A percentile compares a stretch with the other conserved stretches of the same genome.
Evolutionary conservation across 2,113 vertebrate species (phyloP).

Genomic region (Tachysurus vachellii): DNA sequence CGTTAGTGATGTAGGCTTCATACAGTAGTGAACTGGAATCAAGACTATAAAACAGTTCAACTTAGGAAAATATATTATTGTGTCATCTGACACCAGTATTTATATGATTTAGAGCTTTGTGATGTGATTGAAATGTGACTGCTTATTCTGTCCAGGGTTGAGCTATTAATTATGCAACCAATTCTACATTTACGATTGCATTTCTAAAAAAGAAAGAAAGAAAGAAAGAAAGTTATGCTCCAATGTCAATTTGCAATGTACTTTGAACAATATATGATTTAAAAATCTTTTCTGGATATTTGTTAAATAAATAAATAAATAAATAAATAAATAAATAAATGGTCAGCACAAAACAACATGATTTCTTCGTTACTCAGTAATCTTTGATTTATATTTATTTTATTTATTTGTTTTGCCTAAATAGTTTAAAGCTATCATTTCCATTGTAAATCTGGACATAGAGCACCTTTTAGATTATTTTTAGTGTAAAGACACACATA

Average conservation of each 20-base stretch:
- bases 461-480: neutral
- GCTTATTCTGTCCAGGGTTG: neutral
- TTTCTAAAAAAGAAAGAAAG: neutral
- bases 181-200: neutral
- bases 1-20: neutral
- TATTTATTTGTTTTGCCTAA: neutral
- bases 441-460: neutral
- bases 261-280: too few species aligned
- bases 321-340: neutral
- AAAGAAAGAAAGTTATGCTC: neutral
- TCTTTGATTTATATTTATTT: neutral
- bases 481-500: neutral
- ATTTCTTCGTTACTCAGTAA: neutral
- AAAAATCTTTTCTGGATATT: neutral
- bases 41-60: neutral
- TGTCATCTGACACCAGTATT: neutral
- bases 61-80: neutral
- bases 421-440: neutral
- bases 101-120: neutral
- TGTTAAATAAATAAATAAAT: neutral
- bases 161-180: neutral
- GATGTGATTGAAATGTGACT: neutral
- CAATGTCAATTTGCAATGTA: neutral
- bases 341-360: too few species aligned
- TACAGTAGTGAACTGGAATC: too few species aligned